Evolutionary conservation across 1,140 invertebrate genomes (phyloP).

Genomic region (Diuraphis noxia): DNA sequence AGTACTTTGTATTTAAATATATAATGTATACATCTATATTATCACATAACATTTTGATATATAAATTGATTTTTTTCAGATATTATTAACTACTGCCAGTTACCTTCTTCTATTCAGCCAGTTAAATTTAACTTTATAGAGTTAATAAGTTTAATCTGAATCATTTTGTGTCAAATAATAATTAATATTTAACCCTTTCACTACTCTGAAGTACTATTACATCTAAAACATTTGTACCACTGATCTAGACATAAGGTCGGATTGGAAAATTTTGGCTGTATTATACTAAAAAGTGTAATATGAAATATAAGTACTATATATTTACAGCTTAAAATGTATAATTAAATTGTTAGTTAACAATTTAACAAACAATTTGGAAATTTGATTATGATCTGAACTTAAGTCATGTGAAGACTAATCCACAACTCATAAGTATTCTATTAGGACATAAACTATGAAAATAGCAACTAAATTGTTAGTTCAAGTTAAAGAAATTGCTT

Average conservation of each 20-base stretch:
- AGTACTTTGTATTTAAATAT: not conserved
- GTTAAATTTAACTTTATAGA: conserved; percentile 37
- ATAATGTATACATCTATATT: not conserved
- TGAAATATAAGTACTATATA: too few relatives aligned
- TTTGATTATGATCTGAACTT: not conserved
- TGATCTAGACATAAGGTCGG: too few relatives aligned
- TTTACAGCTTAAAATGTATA: too few relatives aligned
- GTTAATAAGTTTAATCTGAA: not conserved
- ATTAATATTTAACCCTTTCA: too few relatives aligned
- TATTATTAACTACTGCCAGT: conserved; percentile 46
- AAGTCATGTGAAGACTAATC: not conserved
- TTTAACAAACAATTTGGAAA: too few relatives aligned
- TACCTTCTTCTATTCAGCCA: conserved; percentile 44
- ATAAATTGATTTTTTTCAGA: conserved; percentile 29
- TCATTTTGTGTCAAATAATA: not conserved
- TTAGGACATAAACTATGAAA: not conserved
- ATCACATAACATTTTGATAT: too few relatives aligned
- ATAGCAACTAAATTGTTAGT: not conserved
- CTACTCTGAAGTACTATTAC: too few relatives aligned
- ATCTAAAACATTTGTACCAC: too few relatives aligned
- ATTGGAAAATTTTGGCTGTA: too few relatives aligned
- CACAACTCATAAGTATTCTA: not conserved
- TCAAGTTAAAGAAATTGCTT: not conserved
- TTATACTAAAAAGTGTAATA: too few relatives aligned
- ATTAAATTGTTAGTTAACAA: too few relatives aligned